These are phyloP conservation scores for Hypsopygia costalis DNA, from an alignment of 2,888 invertebrate species.

Conservation along the genomic window DNA sequence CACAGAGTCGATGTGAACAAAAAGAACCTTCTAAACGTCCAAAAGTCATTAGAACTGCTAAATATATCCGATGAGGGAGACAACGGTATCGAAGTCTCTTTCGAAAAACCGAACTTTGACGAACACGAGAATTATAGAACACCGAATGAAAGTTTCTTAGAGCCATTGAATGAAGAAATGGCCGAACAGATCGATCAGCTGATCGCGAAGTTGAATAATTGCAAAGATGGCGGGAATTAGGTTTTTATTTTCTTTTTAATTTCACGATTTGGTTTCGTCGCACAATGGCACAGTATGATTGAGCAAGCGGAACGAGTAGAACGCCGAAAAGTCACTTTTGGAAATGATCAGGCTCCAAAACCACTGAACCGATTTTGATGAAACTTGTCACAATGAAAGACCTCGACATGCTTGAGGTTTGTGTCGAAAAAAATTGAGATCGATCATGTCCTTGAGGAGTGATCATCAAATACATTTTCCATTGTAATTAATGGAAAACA, in stretches of 20 bases:
- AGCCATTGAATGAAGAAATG: slow-evolving; percentile 59
- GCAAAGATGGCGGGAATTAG: slow-evolving; percentile 30
- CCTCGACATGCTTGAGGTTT: too few relatives aligned
- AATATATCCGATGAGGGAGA: slow-evolving; percentile 48
- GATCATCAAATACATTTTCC: too few relatives aligned
- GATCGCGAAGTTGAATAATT: slow-evolving; percentile 60
- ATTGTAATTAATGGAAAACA: too few relatives aligned
- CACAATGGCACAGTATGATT: too few relatives aligned
- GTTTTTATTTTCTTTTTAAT: slow-evolving; percentile 22
- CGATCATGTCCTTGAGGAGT: too few relatives aligned
- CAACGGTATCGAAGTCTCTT: slow-evolving; percentile 48
- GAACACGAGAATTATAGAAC: slow-evolving; percentile 60
- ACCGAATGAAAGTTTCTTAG: slow-evolving; percentile 56
- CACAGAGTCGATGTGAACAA: slow-evolving; percentile 26
- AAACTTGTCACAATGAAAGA: too few relatives aligned
- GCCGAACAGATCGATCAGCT: slow-evolving; percentile 64
- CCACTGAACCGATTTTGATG: too few relatives aligned
- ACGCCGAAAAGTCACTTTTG: too few relatives aligned
- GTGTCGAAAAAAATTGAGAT: too few relatives aligned
- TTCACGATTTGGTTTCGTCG: neutral
- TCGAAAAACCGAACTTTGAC: slow-evolving; percentile 52
- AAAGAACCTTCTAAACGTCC: slow-evolving; percentile 36
- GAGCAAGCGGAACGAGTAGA: too few relatives aligned
- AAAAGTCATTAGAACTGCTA: slow-evolving; percentile 56
- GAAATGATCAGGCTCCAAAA: too few relatives aligned